Percentiles rank a stretch among this genome's conserved stretches.
These are phyloP conservation scores for Erinaceus europaeus DNA, from an alignment of 2,113 vertebrate species.

Conservation along the genomic window DNA sequence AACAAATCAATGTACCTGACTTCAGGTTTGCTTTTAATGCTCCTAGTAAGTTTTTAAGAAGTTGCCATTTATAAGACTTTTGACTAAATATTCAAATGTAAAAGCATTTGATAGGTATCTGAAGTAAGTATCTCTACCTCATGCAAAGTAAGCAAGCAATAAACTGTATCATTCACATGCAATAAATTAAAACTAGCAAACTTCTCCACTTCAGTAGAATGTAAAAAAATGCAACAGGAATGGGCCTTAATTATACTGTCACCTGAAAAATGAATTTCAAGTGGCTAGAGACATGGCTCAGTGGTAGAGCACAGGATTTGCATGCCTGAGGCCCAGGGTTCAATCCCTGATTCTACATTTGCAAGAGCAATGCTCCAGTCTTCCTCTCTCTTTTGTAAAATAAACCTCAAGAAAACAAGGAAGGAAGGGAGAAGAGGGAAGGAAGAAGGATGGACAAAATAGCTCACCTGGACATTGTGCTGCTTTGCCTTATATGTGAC, in stretches of 20 bases:
- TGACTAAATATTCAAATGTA: constrained; percentile 23
- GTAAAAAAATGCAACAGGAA: background rate
- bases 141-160: background rate
- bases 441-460: too few relatives aligned
- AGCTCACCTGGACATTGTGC: too few relatives aligned
- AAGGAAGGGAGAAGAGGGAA: too few relatives aligned
- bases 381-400: too few relatives aligned
- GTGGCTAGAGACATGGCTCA: too few relatives aligned
- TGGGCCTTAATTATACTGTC: background rate
- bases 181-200: background rate
- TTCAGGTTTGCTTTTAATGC: background rate
- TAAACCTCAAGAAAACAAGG: too few relatives aligned
- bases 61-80: background rate
- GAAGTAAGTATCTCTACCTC: background rate
- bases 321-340: too few relatives aligned
- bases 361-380: too few relatives aligned
- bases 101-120: background rate
- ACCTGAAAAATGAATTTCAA: constrained; percentile 37
- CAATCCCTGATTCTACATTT: too few relatives aligned
- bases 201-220: background rate
- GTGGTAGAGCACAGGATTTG: too few relatives aligned
- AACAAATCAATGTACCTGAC: background rate
- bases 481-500: too few relatives aligned
- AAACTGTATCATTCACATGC: constrained; percentile 11
- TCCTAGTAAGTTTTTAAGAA: background rate